Conservation (phyloP, 2,888 invertebrate genomes). For the Alentia gelatinosa region DNA sequence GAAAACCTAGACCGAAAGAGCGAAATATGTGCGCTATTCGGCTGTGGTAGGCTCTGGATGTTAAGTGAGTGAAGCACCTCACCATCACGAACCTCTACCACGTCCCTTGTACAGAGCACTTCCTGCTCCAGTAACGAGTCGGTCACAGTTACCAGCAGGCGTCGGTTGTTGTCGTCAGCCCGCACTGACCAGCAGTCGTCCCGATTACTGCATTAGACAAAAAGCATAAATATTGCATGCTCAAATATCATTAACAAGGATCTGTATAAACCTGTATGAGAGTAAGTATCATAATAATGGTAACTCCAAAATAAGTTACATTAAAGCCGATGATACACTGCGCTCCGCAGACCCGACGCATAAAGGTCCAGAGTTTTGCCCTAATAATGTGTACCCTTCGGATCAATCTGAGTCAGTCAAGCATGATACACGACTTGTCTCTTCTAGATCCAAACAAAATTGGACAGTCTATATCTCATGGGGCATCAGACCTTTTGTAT, state of each 20-base stretch:
- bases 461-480: too few relatives aligned
- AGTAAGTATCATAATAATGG: not conserved
- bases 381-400: not conserved
- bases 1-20: too few relatives aligned
- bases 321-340: not conserved
- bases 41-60: too few relatives aligned
- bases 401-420: too few relatives aligned
- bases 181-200: constrained; percentile 43
- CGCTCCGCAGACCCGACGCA: not conserved
- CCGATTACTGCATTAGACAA: constrained; percentile 5
- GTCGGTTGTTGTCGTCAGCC: not conserved
- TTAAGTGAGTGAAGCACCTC: too few relatives aligned
- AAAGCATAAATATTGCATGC: not conserved
- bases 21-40: too few relatives aligned
- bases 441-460: too few relatives aligned
- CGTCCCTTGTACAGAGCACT: not conserved
- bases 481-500: not conserved
- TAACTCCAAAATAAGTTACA: not conserved
- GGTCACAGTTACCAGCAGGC: not conserved
- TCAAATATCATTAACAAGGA: not conserved
- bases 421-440: too few relatives aligned
- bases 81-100: constrained; percentile 26
- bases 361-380: not conserved
- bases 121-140: not conserved
- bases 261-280: not conserved